Conservation (phyloP, 2,888 invertebrate genomes). For the Heterodera filipjevi region DNA sequence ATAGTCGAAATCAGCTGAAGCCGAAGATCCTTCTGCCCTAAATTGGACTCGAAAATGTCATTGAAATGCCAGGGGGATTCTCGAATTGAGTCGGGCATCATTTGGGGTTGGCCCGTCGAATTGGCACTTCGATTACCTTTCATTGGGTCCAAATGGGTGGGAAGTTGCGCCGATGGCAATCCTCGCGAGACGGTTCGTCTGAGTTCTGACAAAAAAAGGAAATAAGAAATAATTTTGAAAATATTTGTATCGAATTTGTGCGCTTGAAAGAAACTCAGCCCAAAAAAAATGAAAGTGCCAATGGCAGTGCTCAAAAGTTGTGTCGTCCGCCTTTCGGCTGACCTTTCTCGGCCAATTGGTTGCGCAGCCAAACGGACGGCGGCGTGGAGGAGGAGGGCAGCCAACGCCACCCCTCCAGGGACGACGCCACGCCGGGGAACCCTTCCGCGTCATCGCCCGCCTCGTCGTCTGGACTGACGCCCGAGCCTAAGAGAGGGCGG, state of each 20-base stretch:
- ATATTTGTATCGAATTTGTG: background rate
- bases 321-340: background rate
- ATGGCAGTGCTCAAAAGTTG: background rate
- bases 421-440: background rate
- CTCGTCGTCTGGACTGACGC: constrained; percentile 20
- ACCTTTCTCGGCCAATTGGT: constrained; percentile 15
- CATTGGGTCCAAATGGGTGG: background rate
- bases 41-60: too few species aligned
- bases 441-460: constrained; percentile 6
- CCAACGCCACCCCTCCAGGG: constrained; percentile 16
- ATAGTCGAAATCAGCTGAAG: too few species aligned
- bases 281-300: background rate
- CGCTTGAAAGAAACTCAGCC: background rate
- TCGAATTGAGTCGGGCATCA: too few species aligned
- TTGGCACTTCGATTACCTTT: background rate
- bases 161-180: background rate
- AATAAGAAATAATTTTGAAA: background rate
- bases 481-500: constrained; percentile 5
- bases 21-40: too few species aligned
- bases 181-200: constrained; percentile 20
- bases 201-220: constrained; percentile 4
- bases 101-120: too few species aligned
- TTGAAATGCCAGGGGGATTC: too few species aligned
- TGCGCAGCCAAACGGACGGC: constrained; percentile 22
- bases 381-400: constrained; percentile 9